Percentiles rank a stretch among this genome's conserved stretches.
Conservation (phyloP, 2,113 vertebrate genomes). For the Phasianus colchicus region DNA sequence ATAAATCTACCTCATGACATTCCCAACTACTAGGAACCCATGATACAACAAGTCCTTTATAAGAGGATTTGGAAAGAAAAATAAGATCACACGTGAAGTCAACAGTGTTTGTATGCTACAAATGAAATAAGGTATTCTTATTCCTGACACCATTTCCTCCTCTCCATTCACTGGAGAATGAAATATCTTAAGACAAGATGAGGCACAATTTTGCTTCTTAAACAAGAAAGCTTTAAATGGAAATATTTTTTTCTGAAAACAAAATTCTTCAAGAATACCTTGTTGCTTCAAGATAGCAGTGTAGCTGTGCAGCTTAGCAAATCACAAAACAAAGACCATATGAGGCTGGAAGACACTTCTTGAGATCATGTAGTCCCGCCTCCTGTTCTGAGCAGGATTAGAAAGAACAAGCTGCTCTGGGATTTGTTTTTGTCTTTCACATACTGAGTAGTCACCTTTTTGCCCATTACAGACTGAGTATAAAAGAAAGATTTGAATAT, state of each 20-base stretch:
- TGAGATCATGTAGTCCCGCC: neutral
- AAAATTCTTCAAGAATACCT: neutral
- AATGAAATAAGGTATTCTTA: neutral
- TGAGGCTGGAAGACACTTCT: neutral
- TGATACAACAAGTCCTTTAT: constrained; percentile 12
- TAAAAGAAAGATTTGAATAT: neutral
- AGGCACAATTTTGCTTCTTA: neutral
- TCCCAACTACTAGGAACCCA: constrained; percentile 39
- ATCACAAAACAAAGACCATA: neutral
- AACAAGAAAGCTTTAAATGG: neutral
- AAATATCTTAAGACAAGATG: neutral
- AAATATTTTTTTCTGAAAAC: neutral
- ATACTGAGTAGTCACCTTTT: neutral
- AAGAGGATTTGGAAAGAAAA: neutral
- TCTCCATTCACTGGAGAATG: neutral
- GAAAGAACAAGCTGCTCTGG: neutral
- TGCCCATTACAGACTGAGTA: neutral
- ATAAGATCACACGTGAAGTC: neutral
- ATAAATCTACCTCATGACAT: constrained; percentile 1
- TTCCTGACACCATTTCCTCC: neutral
- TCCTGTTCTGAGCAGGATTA: neutral
- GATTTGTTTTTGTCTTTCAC: neutral
- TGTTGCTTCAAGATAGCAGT: neutral
- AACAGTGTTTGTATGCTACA: constrained; percentile 14
- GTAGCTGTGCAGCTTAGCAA: neutral